Percentiles rank a stretch among this genome's conserved stretches.
phyloP scores from a whole-genome alignment of 2,113 vertebrate genomes.

The Brachypteracias leptosomus region DNA sequence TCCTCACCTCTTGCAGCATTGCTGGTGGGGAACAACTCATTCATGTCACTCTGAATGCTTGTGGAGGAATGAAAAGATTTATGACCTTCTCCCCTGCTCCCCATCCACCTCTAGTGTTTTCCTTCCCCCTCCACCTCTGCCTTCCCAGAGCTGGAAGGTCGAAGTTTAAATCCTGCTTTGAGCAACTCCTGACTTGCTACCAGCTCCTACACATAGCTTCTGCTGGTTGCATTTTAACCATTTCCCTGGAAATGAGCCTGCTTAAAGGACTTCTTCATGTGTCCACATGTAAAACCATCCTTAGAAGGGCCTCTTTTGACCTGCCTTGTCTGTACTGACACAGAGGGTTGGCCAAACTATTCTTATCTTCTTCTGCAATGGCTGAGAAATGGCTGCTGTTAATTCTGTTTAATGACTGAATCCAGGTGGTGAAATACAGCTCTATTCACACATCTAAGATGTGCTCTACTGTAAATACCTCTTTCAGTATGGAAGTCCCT shows the following conservation, averaged over 20 bases:
- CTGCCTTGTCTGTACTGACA: neutral
- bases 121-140: too few relatives aligned
- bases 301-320: neutral
- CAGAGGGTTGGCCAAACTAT: neutral
- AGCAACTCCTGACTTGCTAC: neutral
- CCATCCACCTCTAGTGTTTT: neutral
- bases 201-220: neutral
- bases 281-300: neutral
- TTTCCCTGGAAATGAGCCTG: neutral
- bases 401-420: neutral
- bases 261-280: neutral
- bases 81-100: neutral
- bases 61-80: neutral
- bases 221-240: neutral
- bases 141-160: neutral
- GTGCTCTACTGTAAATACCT: neutral
- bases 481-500: neutral
- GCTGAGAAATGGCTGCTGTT: constrained; percentile 8
- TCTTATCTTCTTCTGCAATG: neutral
- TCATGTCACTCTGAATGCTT: neutral
- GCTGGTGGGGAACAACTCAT: neutral
- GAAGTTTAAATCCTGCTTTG: constrained; percentile 1
- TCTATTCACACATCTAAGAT: neutral
- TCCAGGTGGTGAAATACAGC: neutral
- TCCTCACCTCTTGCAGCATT: neutral